Conservation (phyloP, 2,888 invertebrate species). For the Dascillus cervinus region DNA sequence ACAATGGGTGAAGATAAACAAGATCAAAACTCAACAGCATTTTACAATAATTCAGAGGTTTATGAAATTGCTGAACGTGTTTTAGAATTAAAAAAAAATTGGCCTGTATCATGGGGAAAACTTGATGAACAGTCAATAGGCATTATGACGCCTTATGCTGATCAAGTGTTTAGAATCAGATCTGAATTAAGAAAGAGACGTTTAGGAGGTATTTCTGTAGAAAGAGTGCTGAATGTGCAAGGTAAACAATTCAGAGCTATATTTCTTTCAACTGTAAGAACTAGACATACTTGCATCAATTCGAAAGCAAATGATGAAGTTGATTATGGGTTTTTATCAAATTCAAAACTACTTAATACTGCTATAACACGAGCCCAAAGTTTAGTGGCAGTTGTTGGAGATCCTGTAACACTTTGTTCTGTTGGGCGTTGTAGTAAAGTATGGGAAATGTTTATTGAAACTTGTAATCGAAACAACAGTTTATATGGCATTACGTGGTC, state of each 20-base stretch:
- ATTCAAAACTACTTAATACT: slow-evolving; percentile 73
- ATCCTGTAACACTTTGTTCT: slow-evolving; percentile 74
- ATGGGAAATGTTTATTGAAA: slow-evolving; percentile 72
- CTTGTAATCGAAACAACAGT: slow-evolving; percentile 62
- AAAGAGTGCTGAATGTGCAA: slow-evolving; percentile 76
- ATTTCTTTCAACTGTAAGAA: slow-evolving; percentile 71
- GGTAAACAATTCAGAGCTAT: slow-evolving; percentile 82
- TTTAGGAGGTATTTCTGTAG: slow-evolving; percentile 70
- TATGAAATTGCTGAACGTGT: slow-evolving; percentile 73
- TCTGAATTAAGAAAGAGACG: slow-evolving; percentile 66
- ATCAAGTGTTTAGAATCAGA: slow-evolving; percentile 69
- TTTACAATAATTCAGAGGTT: slow-evolving; percentile 75
- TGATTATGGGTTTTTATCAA: slow-evolving; percentile 76
- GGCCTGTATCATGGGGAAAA: slow-evolving; percentile 68
- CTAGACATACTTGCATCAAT: slow-evolving; percentile 59
- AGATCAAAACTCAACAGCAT: slow-evolving; percentile 70
- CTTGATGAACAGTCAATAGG: slow-evolving; percentile 71
- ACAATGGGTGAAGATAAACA: slow-evolving; percentile 73
- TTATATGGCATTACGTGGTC: slow-evolving; percentile 67
- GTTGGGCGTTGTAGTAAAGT: slow-evolving; percentile 73
- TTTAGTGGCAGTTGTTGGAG: slow-evolving; percentile 75
- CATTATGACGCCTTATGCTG: slow-evolving; percentile 77
- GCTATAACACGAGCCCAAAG: slow-evolving; percentile 77
- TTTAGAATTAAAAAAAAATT: slow-evolving; percentile 59
- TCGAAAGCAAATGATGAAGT: slow-evolving; percentile 48